A percentile compares a stretch with the other conserved stretches of the same genome.
Evolutionary conservation across 2,797 vertebrate species (phyloP).

Genomic region (Muscicapa comitata): DNA sequence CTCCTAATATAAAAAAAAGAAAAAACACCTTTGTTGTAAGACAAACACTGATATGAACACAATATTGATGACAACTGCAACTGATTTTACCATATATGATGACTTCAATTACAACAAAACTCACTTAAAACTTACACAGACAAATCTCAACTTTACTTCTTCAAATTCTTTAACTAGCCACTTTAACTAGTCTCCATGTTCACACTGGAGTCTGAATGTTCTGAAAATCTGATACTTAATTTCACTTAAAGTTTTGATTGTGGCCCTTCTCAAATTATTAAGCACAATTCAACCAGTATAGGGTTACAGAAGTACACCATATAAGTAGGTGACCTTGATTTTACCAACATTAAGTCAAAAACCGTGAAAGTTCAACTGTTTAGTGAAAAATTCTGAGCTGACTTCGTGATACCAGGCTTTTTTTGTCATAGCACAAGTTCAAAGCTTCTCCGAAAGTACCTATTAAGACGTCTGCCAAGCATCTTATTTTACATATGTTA

Average conservation of each 20-base stretch:
- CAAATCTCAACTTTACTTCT: not conserved
- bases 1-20: conserved; percentile 68
- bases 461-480: not conserved
- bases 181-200: not conserved
- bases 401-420: not conserved
- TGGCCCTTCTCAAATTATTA: not conserved
- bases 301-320: not conserved
- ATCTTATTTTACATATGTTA: not conserved
- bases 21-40: not conserved
- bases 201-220: not conserved
- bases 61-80: not conserved
- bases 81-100: not conserved
- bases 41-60: not conserved
- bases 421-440: not conserved
- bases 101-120: not conserved
- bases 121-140: not conserved
- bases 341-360: not conserved
- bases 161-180: not conserved
- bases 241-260: not conserved
- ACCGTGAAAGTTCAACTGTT: not conserved
- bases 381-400: not conserved
- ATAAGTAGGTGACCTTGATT: not conserved
- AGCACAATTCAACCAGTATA: not conserved
- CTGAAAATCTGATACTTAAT: not conserved
- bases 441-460: not conserved